Evolutionary conservation across 2,797 vertebrate species (phyloP).

Genomic region (Mus caroli): DNA sequence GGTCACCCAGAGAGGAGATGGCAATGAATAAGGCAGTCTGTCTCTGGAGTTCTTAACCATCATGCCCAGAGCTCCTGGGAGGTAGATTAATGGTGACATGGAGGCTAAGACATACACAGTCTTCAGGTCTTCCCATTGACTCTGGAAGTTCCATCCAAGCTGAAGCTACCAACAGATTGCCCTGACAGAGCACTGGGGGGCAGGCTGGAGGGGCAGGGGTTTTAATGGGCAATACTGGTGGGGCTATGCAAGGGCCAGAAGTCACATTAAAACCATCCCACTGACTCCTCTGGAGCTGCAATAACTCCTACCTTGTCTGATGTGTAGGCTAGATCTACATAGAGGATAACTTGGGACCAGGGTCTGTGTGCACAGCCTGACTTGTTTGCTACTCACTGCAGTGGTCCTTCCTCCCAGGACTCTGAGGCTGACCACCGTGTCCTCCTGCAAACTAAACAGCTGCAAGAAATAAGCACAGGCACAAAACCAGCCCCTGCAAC

Average conservation of each 20-base stretch:
- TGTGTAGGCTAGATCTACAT: neutral
- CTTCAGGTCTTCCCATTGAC: neutral
- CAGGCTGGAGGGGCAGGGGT: too few relatives aligned
- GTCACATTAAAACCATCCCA: neutral
- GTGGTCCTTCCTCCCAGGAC: neutral
- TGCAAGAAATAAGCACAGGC: neutral
- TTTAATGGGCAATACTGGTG: neutral
- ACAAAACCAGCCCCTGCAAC: neutral
- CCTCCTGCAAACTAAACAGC: neutral
- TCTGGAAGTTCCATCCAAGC: neutral
- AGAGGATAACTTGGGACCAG: neutral
- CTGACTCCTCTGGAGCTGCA: neutral
- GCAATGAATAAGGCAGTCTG: neutral
- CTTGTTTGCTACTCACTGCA: neutral
- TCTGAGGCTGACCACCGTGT: neutral
- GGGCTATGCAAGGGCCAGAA: neutral
- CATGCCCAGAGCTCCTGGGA: neutral
- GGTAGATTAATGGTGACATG: neutral
- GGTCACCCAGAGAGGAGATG: constrained; percentile 14
- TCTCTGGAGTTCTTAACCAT: neutral
- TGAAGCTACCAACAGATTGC: neutral
- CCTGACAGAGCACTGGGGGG: neutral
- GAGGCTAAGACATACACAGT: neutral
- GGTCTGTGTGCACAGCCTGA: neutral
- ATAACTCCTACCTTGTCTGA: neutral